Base-by-base conservation (phyloP, 1,140 invertebrate genomes). In the Helicoverpa armigera region DNA sequence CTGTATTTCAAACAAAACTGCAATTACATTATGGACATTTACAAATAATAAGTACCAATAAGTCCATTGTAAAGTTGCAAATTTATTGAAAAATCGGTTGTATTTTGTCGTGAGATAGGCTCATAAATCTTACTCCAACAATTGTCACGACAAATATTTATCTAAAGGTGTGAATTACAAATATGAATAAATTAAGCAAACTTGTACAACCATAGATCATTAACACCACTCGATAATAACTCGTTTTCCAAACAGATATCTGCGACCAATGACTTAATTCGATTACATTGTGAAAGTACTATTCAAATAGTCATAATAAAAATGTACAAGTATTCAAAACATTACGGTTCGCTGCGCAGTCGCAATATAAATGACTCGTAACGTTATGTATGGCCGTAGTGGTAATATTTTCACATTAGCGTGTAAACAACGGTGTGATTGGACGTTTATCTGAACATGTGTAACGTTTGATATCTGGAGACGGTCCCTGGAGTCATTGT, bases 351-450 rank as follows among this genome's bases (percentile, higher is more conserved):
- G 16, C 14, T 74, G 72, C 31, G n/a, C 43, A 48, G n/a, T 67
- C 63, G 12, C 43, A 60, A 74, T 43, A 74, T 48, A 75, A 51
- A 13, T 76, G 16, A 51, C 58, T 63, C 58, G 73, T 76, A 53
- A 31, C 43, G 11, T 29, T 29, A 23, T 50, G 63, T 67, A 74
- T 61, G 51, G 54, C 12, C 56, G 31, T 18, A 76, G 58, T 76
- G 73, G 35, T 76, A 76, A 76, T 76, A 76, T 76, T 76, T 76
- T 76, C 73, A 76, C 73, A 76, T 76, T 60, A 50, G 18, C 72
- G 54, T 85, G 88, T 89, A 92, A 90, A 91, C 86, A 91, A 65
- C 80, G 77, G 85, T 88, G 87, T 88, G 87, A 90, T 91, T 82
- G 89, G 72, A 85, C 86, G 74, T 78, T 86, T 91, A 92, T 91